These are phyloP conservation scores for Laspeyria flexula DNA, from an alignment of 2,888 invertebrate genomes.

Conservation along the genomic window DNA sequence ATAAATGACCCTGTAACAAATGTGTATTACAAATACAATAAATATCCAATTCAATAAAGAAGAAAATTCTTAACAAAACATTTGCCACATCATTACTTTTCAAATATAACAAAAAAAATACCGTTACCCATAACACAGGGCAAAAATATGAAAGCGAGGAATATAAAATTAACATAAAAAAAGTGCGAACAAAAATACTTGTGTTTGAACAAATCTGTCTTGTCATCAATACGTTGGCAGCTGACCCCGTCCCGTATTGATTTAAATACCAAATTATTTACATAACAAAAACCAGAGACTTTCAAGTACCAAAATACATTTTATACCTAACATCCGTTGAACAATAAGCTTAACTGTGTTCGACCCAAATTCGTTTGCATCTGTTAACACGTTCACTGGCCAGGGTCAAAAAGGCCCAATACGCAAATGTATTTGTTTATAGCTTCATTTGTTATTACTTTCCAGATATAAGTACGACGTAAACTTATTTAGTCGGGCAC, in stretches of 20 bases:
- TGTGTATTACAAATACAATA: too few species aligned
- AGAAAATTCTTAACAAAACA: too few species aligned
- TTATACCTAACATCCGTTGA: conserved; percentile 46
- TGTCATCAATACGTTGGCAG: conserved; percentile 17
- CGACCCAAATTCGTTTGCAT: conserved; percentile 69
- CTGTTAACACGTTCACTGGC: conserved; percentile 30
- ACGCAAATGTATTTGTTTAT: not conserved
- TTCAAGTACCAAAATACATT: conserved; percentile 30
- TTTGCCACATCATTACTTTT: too few species aligned
- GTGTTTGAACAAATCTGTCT: conserved; percentile 15
- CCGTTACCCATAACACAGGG: too few species aligned
- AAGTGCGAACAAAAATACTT: not conserved
- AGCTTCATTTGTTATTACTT: conserved; percentile 1
- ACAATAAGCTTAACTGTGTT: conserved; percentile 64
- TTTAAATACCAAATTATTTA: conserved; percentile 33
- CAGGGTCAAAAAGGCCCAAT: conserved; percentile 9
- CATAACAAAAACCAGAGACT: conserved; percentile 33
- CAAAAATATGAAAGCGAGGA: too few species aligned
- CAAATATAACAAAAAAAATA: too few species aligned
- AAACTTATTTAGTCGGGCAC: not conserved
- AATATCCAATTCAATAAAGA: too few species aligned
- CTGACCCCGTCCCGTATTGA: conserved; percentile 27
- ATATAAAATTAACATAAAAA: not conserved
- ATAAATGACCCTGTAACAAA: too few species aligned
- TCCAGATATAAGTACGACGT: not conserved